Conservation (phyloP, 2,797 vertebrate species). For the Craterocephalus amniculus region DNA sequence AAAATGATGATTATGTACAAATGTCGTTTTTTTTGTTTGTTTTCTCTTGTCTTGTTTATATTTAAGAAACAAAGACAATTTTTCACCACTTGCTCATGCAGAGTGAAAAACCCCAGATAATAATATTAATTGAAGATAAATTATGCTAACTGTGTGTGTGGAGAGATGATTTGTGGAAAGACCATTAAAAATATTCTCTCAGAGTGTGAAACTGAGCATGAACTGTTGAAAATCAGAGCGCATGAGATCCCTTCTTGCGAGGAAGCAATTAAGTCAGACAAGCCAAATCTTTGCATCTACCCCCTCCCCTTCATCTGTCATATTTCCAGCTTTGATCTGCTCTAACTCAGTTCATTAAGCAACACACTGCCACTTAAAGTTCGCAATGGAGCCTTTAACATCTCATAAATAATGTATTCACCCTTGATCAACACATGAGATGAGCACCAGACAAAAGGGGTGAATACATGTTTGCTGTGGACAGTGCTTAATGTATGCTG, state of each 20-base stretch:
- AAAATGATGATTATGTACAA: not conserved
- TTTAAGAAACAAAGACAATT: not conserved
- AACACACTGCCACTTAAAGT: conserved; percentile 78
- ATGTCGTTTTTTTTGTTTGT: not conserved
- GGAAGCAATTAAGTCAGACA: conserved; percentile 77
- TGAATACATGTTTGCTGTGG: conserved; percentile 40
- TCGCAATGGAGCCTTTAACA: conserved; percentile 74
- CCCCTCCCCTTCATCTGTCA: conserved; percentile 68
- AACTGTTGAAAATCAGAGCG: conserved; percentile 62
- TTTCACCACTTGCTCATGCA: not conserved
- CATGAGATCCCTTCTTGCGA: conserved; percentile 59
- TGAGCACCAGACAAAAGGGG: conserved; percentile 49
- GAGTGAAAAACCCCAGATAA: conserved; percentile 13
- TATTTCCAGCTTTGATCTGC: conserved; percentile 77
- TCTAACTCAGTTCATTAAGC: conserved; percentile 76
- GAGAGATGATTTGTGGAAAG: conserved; percentile 29
- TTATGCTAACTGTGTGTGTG: conserved; percentile 32
- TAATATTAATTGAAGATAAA: conserved; percentile 15
- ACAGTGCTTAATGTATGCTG: conserved; percentile 52
- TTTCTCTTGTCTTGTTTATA: not conserved
- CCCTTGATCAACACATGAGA: conserved; percentile 66
- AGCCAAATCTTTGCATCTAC: conserved; percentile 63
- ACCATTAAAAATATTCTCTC: conserved; percentile 27
- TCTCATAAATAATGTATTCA: conserved; percentile 79
- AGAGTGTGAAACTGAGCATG: conserved; percentile 48